Evolutionary conservation across 1,140 invertebrate species (phyloP).

Genomic region (Polypedilum vanderplanki): DNA sequence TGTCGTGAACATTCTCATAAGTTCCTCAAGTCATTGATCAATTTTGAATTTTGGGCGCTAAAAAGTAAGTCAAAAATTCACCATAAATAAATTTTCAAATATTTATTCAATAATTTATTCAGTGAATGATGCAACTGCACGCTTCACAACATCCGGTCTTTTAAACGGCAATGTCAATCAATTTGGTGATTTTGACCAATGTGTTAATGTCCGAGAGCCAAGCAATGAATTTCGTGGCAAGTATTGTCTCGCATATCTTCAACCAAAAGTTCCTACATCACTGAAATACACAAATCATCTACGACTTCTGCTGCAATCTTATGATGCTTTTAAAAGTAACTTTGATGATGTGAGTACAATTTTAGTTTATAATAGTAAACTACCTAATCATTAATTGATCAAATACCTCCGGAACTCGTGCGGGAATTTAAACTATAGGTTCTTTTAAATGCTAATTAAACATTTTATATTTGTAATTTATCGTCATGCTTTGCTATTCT

Average conservation of each 20-base stretch:
- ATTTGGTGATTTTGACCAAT: constrained; percentile 57
- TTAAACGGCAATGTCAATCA: constrained; percentile 59
- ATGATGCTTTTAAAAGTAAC: constrained; percentile 56
- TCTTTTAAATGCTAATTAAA: too few relatives aligned
- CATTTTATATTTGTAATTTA: too few relatives aligned
- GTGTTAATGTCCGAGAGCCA: constrained; percentile 44
- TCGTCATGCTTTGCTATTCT: too few relatives aligned
- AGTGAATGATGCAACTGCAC: constrained; percentile 58
- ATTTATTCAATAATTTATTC: constrained; percentile 31
- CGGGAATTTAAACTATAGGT: too few relatives aligned
- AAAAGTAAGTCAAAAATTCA: constrained; percentile 38
- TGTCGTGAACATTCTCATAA: constrained; percentile 38
- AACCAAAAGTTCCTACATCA: constrained; percentile 47
- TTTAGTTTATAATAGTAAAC: too few relatives aligned
- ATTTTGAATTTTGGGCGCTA: constrained; percentile 43
- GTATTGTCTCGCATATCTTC: constrained; percentile 55
- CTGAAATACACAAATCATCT: constrained; percentile 45
- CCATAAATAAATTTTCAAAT: background rate
- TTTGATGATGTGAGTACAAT: constrained; percentile 53
- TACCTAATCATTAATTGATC: too few relatives aligned
- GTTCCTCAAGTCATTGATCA: constrained; percentile 38
- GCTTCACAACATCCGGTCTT: constrained; percentile 53
- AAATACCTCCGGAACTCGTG: too few relatives aligned
- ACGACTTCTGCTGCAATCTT: constrained; percentile 53
- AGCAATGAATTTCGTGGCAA: constrained; percentile 48